Evolutionary conservation across 2,888 invertebrate species (phyloP).

Genomic region (Drepana falcataria): DNA sequence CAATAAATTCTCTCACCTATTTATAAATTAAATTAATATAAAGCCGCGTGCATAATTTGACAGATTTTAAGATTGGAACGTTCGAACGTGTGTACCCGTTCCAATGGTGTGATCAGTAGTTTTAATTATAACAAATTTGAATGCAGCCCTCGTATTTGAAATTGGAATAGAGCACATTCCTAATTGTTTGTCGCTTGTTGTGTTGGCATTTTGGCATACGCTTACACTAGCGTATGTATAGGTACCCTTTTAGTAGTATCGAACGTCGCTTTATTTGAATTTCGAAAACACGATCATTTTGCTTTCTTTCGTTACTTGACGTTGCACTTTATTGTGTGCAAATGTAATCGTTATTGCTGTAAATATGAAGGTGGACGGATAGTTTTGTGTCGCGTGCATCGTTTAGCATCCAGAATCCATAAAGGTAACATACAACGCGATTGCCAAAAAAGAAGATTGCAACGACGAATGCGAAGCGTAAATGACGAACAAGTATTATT

Average conservation of each 20-base stretch:
- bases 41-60: constrained; percentile 37
- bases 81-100: constrained; percentile 10
- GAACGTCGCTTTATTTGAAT: constrained; percentile 70
- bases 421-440: constrained; percentile 23
- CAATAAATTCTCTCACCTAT: constrained; percentile 55
- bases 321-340: constrained; percentile 65
- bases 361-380: constrained; percentile 42
- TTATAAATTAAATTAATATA: constrained; percentile 53
- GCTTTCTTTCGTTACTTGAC: constrained; percentile 67
- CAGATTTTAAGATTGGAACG: constrained; percentile 40
- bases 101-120: background rate
- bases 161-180: constrained; percentile 69
- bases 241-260: constrained; percentile 62
- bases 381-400: constrained; percentile 27
- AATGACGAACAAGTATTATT: too few species aligned
- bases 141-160: constrained; percentile 50
- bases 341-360: constrained; percentile 72
- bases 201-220: constrained; percentile 68
- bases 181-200: constrained; percentile 64
- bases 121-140: constrained; percentile 35
- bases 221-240: constrained; percentile 54
- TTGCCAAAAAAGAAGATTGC: constrained; percentile 16
- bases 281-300: constrained; percentile 67
- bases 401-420: constrained; percentile 23
- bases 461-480: constrained; percentile 3